A percentile compares a stretch with the other conserved stretches of the same genome.
Conservation (phyloP, 2,888 invertebrate species). For the Periphyllus acericola region DNA sequence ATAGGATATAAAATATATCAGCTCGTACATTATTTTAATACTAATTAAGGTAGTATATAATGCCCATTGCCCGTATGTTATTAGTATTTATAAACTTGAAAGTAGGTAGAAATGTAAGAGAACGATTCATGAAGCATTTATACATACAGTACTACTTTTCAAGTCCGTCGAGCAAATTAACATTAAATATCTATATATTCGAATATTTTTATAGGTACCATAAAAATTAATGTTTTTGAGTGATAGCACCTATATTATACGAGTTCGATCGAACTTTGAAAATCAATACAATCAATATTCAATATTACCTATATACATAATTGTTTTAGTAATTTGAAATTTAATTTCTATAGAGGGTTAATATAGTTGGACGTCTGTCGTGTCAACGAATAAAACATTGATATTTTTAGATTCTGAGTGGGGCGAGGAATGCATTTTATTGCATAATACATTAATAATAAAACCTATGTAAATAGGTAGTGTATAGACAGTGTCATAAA, state of each 20-base stretch:
- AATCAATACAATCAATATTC: too few relatives aligned
- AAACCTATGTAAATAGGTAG: background rate
- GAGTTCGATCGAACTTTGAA: too few relatives aligned
- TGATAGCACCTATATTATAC: too few relatives aligned
- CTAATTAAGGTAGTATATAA: constrained; percentile 11
- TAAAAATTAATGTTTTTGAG: too few relatives aligned
- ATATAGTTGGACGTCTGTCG: background rate
- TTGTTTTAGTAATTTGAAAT: too few relatives aligned
- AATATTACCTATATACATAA: too few relatives aligned
- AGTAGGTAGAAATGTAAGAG: background rate
- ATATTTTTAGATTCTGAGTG: background rate
- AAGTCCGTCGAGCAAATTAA: too few relatives aligned
- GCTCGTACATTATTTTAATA: background rate
- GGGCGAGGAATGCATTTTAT: background rate
- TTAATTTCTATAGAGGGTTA: too few relatives aligned
- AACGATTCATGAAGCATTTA: background rate
- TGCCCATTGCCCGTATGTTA: background rate
- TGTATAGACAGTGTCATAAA: background rate
- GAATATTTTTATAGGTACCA: too few relatives aligned
- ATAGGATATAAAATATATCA: background rate
- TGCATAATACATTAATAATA: background rate
- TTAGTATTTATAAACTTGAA: background rate
- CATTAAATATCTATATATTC: too few relatives aligned
- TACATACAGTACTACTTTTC: background rate
- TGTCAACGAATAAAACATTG: background rate